Percentiles rank a stretch among this genome's conserved stretches.
Evolutionary conservation across 2,797 vertebrate species (phyloP).

Genomic region (Bufotes viridis): DNA sequence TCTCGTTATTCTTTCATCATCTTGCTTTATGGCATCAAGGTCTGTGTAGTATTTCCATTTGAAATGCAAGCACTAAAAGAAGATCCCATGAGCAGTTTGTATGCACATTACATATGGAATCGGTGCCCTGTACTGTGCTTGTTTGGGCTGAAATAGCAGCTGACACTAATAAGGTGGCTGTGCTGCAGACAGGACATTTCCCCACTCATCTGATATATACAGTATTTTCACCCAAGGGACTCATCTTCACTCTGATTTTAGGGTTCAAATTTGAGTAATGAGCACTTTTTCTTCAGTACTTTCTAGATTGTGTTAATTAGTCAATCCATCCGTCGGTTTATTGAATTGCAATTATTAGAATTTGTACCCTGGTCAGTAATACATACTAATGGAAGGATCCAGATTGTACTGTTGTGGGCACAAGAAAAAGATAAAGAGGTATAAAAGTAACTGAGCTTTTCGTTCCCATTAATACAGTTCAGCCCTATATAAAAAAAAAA

Average conservation of each 20-base stretch:
- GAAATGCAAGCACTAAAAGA: constrained; percentile 9
- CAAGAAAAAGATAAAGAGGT: no score
- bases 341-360: no score
- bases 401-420: no score
- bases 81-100: constrained; percentile 10
- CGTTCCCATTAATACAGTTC: no score
- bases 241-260: not conserved
- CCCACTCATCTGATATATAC: not conserved
- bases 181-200: not conserved
- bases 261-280: no score
- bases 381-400: no score
- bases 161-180: not conserved
- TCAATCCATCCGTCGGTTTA: no score
- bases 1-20: constrained; percentile 33
- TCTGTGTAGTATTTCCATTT: constrained; percentile 10
- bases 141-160: not conserved
- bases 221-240: not conserved
- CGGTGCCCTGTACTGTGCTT: not conserved
- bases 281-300: no score
- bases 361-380: no score
- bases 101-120: not conserved
- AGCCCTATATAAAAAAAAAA: no score
- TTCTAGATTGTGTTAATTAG: no score
- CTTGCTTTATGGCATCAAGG: constrained; percentile 18
- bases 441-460: no score